Evolutionary conservation across 2,888 invertebrate genomes (phyloP).

Genomic region (Julus scanicus): DNA sequence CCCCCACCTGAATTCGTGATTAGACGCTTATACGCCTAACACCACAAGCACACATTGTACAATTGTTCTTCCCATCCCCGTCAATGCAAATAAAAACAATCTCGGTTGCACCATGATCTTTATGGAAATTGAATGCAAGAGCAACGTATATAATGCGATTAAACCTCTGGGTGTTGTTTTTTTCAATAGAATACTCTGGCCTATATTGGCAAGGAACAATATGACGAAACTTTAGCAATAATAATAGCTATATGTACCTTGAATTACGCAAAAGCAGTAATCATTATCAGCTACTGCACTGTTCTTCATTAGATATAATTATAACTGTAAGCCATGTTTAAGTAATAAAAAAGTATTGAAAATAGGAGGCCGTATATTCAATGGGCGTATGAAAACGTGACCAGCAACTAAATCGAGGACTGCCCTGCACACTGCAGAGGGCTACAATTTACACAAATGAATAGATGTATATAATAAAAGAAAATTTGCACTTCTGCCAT

Average conservation of each 20-base stretch:
- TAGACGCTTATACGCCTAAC: background rate
- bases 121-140: background rate
- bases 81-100: background rate
- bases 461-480: background rate
- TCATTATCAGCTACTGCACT: background rate
- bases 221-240: background rate
- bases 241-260: background rate
- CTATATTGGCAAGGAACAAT: background rate
- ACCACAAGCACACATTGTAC: background rate
- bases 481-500: background rate
- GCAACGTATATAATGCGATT: background rate
- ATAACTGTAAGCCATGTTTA: background rate
- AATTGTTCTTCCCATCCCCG: background rate
- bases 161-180: background rate
- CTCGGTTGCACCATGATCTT: background rate
- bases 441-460: background rate
- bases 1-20: conserved; percentile 34
- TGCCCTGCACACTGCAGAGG: background rate
- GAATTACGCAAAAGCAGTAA: background rate
- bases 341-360: conserved; percentile 8
- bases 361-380: background rate
- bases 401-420: background rate
- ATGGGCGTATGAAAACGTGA: conserved; percentile 7
- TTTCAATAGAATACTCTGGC: background rate
- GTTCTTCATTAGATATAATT: conserved; percentile 17